Percentiles rank a stretch among this genome's conserved stretches.
Evolutionary conservation across 2,113 vertebrate genomes (phyloP).

Genomic region (Oryzias javanicus): DNA sequence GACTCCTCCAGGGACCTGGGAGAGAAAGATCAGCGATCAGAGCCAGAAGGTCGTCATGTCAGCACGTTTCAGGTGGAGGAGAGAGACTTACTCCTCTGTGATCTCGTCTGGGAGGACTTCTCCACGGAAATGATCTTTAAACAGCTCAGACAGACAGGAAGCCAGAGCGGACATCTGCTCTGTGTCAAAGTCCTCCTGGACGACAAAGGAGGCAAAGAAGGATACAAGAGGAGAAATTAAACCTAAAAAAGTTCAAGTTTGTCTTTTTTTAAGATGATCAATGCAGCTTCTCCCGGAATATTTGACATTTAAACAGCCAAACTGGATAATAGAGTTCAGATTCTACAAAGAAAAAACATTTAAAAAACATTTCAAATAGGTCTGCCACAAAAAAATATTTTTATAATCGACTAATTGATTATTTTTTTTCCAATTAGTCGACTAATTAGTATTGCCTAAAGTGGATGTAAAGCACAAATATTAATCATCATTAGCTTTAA

Average conservation of each 20-base stretch:
- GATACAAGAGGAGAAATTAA: background rate
- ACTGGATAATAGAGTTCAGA: too few relatives aligned
- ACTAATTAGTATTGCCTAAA: too few relatives aligned
- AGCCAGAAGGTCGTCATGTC: background rate
- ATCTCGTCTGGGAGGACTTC: slow-evolving; percentile 95
- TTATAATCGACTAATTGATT: too few relatives aligned
- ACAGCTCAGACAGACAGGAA: slow-evolving; percentile 92
- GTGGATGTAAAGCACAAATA: too few relatives aligned
- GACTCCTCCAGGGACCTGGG: slow-evolving; percentile 94
- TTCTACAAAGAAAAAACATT: too few relatives aligned
- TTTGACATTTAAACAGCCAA: too few relatives aligned
- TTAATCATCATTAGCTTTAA: too few relatives aligned
- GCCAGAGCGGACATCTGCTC: slow-evolving; percentile 91
- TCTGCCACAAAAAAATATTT: too few relatives aligned
- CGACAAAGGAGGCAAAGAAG: background rate
- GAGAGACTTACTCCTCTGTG: slow-evolving; percentile 85
- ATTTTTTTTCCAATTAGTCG: too few relatives aligned
- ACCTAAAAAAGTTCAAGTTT: background rate
- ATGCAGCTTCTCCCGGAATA: too few relatives aligned
- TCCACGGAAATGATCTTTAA: slow-evolving; percentile 92
- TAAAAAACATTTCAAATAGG: too few relatives aligned
- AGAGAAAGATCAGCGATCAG: background rate
- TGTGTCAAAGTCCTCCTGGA: slow-evolving; percentile 93
- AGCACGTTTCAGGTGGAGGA: background rate
- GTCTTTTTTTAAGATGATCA: too few relatives aligned